phyloP scores from a whole-genome alignment of 2,797 vertebrate genomes.

The Kryptolebias ocellatus region DNA sequence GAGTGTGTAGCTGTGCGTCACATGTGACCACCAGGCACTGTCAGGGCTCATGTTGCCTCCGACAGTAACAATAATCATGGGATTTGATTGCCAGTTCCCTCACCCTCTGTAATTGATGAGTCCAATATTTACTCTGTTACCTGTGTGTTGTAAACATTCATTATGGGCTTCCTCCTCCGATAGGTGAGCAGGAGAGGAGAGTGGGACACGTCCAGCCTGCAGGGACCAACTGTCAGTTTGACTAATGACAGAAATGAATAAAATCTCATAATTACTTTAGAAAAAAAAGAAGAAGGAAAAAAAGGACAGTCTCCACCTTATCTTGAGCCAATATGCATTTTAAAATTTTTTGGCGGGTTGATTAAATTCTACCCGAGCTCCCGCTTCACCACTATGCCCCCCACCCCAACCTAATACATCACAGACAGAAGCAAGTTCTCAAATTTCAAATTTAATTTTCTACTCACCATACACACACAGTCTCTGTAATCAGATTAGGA shows the following conservation, averaged over 20 bases:
- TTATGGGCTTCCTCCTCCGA: constrained; percentile 81
- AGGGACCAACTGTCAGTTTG: constrained; percentile 87
- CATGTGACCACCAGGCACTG: constrained; percentile 63
- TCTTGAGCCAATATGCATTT: constrained; percentile 86
- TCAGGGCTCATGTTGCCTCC: constrained; percentile 76
- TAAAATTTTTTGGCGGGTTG: constrained; percentile 84
- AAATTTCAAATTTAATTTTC: constrained; percentile 88
- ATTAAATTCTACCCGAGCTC: constrained; percentile 81
- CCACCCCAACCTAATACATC: constrained; percentile 77
- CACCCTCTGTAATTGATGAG: constrained; percentile 91
- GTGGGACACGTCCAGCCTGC: constrained; percentile 80
- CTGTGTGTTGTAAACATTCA: constrained; percentile 95
- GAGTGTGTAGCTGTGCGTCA: constrained; percentile 20
- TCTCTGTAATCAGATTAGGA: constrained; percentile 81
- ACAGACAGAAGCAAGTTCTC: constrained; percentile 84
- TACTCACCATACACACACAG: constrained; percentile 76
- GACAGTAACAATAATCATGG: constrained; percentile 87
- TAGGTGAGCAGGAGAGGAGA: constrained; percentile 85
- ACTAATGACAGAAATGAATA: constrained; percentile 91
- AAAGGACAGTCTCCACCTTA: constrained; percentile 85
- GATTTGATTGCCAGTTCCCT: constrained; percentile 89
- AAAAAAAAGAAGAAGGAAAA: constrained; percentile 50
- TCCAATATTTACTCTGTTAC: constrained; percentile 96
- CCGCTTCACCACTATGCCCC: constrained; percentile 7
- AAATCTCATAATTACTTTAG: constrained; percentile 90